Percentiles rank a stretch among this genome's conserved stretches.
phyloP scores from a whole-genome alignment of 2,888 invertebrate species.

The Drosophila mercatorum region DNA sequence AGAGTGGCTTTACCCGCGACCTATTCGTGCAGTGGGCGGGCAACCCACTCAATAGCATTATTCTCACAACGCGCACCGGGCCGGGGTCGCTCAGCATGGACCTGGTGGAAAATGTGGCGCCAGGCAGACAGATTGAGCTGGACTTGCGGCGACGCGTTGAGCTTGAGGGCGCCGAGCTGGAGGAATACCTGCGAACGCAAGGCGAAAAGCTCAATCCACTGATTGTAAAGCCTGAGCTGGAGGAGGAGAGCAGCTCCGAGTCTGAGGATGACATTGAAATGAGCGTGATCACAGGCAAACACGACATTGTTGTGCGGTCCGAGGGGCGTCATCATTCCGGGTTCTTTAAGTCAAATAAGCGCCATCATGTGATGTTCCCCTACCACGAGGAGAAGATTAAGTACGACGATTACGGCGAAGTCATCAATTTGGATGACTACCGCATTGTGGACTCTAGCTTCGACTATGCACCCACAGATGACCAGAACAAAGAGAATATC shows the following conservation, averaged over 20 bases:
- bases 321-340: slow-evolving; percentile 89
- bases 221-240: slow-evolving; percentile 86
- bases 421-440: slow-evolving; percentile 96
- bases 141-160: slow-evolving; percentile 89
- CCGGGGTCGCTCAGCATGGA: slow-evolving; percentile 93
- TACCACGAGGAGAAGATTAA: slow-evolving; percentile 95
- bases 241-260: slow-evolving; percentile 90
- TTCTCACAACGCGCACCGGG: slow-evolving; percentile 94
- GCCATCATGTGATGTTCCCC: slow-evolving; percentile 98
- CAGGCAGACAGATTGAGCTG: slow-evolving; percentile 89
- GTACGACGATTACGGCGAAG: slow-evolving; percentile 98
- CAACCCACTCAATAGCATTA: slow-evolving; percentile 96
- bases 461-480: slow-evolving; percentile 64
- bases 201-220: slow-evolving; percentile 85
- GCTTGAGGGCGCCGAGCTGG: slow-evolving; percentile 91
- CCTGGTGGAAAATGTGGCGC: slow-evolving; percentile 91
- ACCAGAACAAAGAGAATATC: slow-evolving; percentile 82
- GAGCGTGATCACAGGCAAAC: slow-evolving; percentile 93
- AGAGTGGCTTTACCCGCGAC: slow-evolving; percentile 97
- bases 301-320: slow-evolving; percentile 94
- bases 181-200: slow-evolving; percentile 90
- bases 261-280: slow-evolving; percentile 93
- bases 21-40: slow-evolving; percentile 97
- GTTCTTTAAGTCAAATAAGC: slow-evolving; percentile 94
- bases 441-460: slow-evolving; percentile 90